These are phyloP conservation scores for Genyomyrus donnyi DNA, from an alignment of 2,113 vertebrate species.

Conservation along the genomic window DNA sequence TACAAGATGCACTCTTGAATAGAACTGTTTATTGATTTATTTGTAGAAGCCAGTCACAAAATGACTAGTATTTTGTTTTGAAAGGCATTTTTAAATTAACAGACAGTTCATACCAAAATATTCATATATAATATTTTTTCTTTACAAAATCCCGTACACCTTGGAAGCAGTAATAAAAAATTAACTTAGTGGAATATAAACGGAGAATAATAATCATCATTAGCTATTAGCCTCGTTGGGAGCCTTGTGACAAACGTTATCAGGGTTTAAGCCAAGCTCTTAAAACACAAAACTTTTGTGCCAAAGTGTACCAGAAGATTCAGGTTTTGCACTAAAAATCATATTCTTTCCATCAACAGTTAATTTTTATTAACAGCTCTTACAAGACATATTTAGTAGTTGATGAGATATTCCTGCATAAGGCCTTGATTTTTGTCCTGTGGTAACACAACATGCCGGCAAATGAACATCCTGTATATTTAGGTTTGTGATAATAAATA, in stretches of 20 bases:
- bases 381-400: neutral
- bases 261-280: neutral
- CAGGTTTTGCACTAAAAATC: neutral
- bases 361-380: neutral
- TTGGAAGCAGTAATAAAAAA: neutral
- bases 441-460: neutral
- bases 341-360: neutral
- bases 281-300: too few species aligned
- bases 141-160: neutral
- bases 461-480: neutral
- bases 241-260: neutral
- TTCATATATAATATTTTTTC: neutral
- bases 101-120: neutral
- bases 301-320: neutral
- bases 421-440: neutral
- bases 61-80: neutral
- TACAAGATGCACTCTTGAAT: neutral
- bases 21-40: neutral
- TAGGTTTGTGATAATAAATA: neutral
- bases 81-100: neutral
- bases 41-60: neutral
- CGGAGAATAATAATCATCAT: neutral
- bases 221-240: neutral
- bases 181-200: neutral
- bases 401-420: neutral